Conservation (phyloP, 2,797 vertebrate species). For the Gastrophryne carolinensis region DNA sequence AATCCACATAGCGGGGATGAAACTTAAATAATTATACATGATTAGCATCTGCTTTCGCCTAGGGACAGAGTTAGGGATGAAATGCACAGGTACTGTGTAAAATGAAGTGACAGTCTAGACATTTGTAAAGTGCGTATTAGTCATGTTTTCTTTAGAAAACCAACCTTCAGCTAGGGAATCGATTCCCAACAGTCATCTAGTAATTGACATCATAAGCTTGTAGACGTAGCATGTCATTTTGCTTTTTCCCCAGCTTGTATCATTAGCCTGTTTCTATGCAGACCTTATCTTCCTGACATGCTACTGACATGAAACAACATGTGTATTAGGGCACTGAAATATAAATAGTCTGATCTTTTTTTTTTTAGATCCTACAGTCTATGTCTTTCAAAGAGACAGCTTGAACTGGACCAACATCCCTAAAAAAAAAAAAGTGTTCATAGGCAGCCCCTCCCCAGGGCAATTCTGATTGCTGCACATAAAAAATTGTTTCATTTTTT, state of each 20-base stretch:
- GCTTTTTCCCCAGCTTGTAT: neutral
- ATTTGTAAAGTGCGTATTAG: conserved; percentile 26
- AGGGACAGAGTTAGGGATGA: conserved; percentile 1
- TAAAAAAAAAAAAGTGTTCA: neutral
- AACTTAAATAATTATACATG: neutral
- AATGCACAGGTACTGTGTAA: neutral
- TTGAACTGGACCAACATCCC: no score
- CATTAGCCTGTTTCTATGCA: neutral
- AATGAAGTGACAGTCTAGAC: conserved; percentile 6
- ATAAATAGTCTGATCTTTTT: neutral
- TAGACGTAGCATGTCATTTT: conserved; percentile 18
- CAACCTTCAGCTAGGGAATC: conserved; percentile 8
- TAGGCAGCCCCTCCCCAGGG: no score
- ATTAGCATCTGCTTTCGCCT: conserved; percentile 13
- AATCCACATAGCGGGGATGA: neutral
- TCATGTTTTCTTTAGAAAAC: conserved; percentile 7
- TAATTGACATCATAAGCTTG: conserved; percentile 19
- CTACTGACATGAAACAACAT: neutral
- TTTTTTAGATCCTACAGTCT: neutral
- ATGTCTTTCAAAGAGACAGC: neutral
- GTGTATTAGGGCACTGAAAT: neutral
- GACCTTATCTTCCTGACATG: neutral
- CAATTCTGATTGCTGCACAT: no score
- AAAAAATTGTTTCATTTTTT: no score
- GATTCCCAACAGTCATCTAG: conserved; percentile 2